Conservation (phyloP, 2,113 vertebrate species). For the Heliornis fulica region DNA sequence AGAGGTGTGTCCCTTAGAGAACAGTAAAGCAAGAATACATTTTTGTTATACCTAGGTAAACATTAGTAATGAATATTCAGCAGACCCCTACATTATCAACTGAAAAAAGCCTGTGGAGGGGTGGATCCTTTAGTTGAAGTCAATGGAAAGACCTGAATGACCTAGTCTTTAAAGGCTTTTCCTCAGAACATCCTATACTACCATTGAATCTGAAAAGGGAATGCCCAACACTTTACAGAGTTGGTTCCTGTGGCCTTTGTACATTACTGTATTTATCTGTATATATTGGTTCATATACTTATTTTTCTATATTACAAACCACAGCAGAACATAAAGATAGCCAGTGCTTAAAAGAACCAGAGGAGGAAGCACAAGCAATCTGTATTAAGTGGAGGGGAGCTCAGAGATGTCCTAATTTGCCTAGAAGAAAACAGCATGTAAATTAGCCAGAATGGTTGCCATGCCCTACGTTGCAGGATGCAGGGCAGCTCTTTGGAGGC, state of each 20-base stretch:
- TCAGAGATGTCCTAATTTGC: not conserved
- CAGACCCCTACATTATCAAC: rapidly evolving
- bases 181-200: not conserved
- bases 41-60: not conserved
- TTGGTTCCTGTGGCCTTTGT: not conserved
- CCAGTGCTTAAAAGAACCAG: not conserved
- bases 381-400: not conserved
- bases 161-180: not conserved
- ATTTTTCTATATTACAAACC: not conserved
- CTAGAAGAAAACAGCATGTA: not conserved
- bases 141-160: not conserved
- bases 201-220: not conserved
- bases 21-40: not conserved
- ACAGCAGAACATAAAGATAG: not conserved
- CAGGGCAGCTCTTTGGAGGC: not conserved
- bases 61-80: not conserved
- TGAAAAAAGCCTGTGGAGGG: not conserved
- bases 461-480: rapidly evolving
- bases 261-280: not conserved
- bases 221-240: not conserved
- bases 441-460: not conserved
- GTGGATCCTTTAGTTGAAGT: not conserved
- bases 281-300: not conserved
- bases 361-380: not conserved
- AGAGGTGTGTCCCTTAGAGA: not conserved